Evolutionary conservation across 1,140 invertebrate genomes (phyloP), one percentile per base, ranked within the genome.

Genomic region (Trachymyrmex septentrionalis): DNA sequence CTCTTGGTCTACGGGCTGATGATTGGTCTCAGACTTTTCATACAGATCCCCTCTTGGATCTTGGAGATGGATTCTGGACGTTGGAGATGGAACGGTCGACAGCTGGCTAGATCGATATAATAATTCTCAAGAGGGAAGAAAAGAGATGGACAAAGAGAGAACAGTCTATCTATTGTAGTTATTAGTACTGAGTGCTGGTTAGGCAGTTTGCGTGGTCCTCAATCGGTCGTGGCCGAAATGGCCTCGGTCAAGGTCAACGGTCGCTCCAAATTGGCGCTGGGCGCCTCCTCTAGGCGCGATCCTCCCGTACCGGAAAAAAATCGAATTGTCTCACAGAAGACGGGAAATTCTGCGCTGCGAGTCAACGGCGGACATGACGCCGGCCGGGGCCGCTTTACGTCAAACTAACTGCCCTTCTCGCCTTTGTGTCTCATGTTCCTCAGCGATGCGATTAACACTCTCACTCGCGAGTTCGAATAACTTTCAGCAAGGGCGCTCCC

Each of bases 311-410:
- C 21, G 34, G 44, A 38, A 69, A 53, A 50, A 24, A 19, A 81
- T 30, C 38, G 6, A 9, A 27, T 21, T 7, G n/a, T 38, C 24
- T 76, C 82, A 77, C 24, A 30, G 19, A 21, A 69, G 27, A 9
- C 34, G 10, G 14, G 24, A 1, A 27, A 55, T 82, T 44, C 84
- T 44, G 57, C 84, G 87, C 50, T 19, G 76, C 55, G 88, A 82
- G 44, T 82, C 84, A 16, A 86, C 76, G 87, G 61, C 69, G 21
- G 76, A 61, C 87, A 82, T 88, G 67, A 55, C 78, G 72, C 27
- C 87, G 59, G 44, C 59, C 34, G 55, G 76, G 48, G 27, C 59
- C 34, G 55, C 16, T 71, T 55, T 30, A 24, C 77, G 21, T 21
- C 30, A 7, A 81, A 71, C 80, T 82, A 84, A 84, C 80, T 84